A percentile compares a stretch with the other conserved stretches of the same genome.
These are phyloP conservation scores for Drosophila pseudotalamancana DNA, from an alignment of 2,888 invertebrate species.

Conservation along the genomic window DNA sequence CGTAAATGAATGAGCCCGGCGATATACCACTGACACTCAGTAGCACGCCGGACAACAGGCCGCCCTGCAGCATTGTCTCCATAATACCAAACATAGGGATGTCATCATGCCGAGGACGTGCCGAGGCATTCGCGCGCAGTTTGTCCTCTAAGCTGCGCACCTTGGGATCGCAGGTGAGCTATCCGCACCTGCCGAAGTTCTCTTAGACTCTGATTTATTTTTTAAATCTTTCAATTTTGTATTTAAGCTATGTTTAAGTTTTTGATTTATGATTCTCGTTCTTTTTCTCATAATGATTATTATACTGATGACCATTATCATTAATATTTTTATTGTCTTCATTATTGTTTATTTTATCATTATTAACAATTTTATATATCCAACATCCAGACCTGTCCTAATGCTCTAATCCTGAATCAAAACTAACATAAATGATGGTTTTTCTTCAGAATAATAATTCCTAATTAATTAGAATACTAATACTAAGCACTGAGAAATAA, in stretches of 20 bases:
- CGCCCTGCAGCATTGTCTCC: constrained; percentile 89
- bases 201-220: background rate
- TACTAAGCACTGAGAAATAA: too few relatives aligned
- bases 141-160: constrained; percentile 90
- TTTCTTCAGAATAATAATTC: too few relatives aligned
- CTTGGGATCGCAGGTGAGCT: constrained; percentile 86
- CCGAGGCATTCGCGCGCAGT: constrained; percentile 92
- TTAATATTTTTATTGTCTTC: background rate
- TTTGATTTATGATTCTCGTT: background rate
- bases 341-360: background rate
- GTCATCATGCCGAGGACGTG: constrained; percentile 92
- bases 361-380: background rate
- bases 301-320: background rate
- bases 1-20: constrained; percentile 84
- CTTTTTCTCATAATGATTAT: background rate
- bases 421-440: too few relatives aligned
- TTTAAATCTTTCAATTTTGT: background rate
- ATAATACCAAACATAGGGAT: constrained; percentile 87
- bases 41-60: constrained; percentile 84
- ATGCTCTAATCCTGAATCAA: too few relatives aligned
- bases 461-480: too few relatives aligned
- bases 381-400: too few relatives aligned
- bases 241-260: background rate
- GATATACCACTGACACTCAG: constrained; percentile 82
- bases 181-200: background rate